phyloP scores from a whole-genome alignment of 2,888 invertebrate genomes.

The Drosophila setosimentum region DNA sequence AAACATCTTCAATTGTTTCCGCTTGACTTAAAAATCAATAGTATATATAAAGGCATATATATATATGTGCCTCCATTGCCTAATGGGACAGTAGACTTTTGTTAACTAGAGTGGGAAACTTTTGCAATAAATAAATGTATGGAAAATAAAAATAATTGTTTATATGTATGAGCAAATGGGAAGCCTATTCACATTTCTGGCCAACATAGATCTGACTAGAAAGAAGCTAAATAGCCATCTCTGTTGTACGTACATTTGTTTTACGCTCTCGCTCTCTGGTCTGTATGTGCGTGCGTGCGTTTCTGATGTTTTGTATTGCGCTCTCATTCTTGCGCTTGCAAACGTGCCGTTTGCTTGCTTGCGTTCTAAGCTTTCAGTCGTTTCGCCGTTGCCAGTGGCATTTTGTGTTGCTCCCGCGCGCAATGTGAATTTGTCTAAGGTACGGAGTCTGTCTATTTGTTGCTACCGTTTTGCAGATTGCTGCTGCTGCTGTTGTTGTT shows the following conservation, averaged over 20 bases:
- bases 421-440: constrained; percentile 50
- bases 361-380: constrained; percentile 47
- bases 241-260: not conserved
- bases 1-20: not conserved
- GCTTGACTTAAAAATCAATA: not conserved
- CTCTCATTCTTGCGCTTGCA: constrained; percentile 30
- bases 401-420: constrained; percentile 53
- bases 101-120: not conserved
- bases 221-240: not conserved
- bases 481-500: constrained; percentile 16
- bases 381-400: constrained; percentile 47
- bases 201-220: not conserved
- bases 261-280: constrained; percentile 1
- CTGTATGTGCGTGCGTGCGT: not conserved
- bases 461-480: constrained; percentile 14
- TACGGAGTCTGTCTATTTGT: constrained; percentile 10
- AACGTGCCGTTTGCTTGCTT: constrained; percentile 2
- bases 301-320: constrained; percentile 1
- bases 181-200: not conserved
- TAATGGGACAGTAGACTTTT: not conserved
- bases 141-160: not conserved
- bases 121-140: not conserved
- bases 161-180: not conserved
- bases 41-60: not conserved
- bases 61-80: not conserved